Base-by-base conservation (phyloP, 2,888 invertebrate species). In the Prenolepis imparis region DNA sequence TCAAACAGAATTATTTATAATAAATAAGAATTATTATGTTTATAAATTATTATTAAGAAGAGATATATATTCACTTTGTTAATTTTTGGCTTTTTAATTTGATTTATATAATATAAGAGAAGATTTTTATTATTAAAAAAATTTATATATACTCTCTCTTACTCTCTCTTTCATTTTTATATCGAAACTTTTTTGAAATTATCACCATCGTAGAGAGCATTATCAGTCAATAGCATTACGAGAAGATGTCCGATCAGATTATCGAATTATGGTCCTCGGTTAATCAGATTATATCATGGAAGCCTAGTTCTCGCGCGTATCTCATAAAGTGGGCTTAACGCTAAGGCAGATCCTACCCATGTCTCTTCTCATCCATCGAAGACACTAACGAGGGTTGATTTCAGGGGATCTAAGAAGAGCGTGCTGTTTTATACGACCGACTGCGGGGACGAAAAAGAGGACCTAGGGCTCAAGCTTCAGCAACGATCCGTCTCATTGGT, bases 401-500 rank as follows among this genome's bases (percentile, higher is more conserved):
- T 91, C 90, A 94, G 94, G 90, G 93, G 91, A 82, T 94, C 94
- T 84, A 94, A 94, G 89, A 94, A 94, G 87, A 94, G 93, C 83
- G 93, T 92, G 64, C 86, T 94, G 55, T 92, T 93, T 84, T 94
- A 94, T 85, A 93, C 94, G 28, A 94, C 94, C n/a, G 94, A 94
- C 82, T 94, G 94, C 72, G 94, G 92, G 6, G 93, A 94, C 90
- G 92, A 92, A 61, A 93, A 94, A 39, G 93, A 93, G 82, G 93
- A 94, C 67, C 82, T 92, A 70, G 91, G 91, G 41, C 85, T 93
- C 39, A 93, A 92, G 61, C 84, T 93, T 77, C 93, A 94, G 39
- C 94, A 94, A 70, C 92, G 94, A 68, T 94, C 94, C 18, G 91
- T 93, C 67, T 94, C 94, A 48, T 81, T 94, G 91, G 94, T 94